phyloP scores from a whole-genome alignment of 2,797 vertebrate species.

The Intellagama lesueurii region DNA sequence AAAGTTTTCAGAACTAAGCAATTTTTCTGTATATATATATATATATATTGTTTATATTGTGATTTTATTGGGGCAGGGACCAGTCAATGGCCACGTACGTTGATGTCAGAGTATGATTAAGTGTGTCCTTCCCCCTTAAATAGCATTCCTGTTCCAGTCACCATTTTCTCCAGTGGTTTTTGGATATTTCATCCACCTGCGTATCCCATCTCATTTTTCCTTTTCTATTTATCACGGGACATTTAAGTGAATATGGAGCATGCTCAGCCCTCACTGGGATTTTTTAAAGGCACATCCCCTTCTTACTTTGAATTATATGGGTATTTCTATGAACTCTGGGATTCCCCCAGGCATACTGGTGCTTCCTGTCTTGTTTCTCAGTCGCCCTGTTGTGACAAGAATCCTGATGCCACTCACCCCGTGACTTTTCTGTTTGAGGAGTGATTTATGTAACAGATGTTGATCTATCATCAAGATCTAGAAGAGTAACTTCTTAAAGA shows the following conservation, averaged over 20 bases:
- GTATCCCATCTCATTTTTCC: not conserved
- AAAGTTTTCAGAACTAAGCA: not conserved
- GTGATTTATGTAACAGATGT: no score
- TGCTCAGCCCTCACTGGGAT: not conserved
- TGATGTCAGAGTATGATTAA: not conserved
- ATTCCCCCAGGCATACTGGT: no score
- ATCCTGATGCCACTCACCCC: not conserved
- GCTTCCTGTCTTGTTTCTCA: not conserved
- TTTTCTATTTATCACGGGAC: not conserved
- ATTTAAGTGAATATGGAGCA: not conserved
- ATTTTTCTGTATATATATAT: not conserved
- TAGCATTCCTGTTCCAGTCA: not conserved
- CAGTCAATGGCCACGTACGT: not conserved
- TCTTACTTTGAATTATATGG: not conserved
- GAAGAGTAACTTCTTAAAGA: not conserved
- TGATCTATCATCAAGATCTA: no score
- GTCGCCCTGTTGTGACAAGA: not conserved
- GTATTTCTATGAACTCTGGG: not conserved
- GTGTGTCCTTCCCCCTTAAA: not conserved
- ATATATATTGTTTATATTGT: not conserved
- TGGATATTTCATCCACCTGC: no score
- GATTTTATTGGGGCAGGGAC: not conserved
- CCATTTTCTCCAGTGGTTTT: not conserved
- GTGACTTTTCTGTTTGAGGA: not conserved
- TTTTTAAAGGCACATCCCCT: not conserved